Conservation (phyloP, 2,797 vertebrate genomes). For the Sarcoramphus papa region DNA sequence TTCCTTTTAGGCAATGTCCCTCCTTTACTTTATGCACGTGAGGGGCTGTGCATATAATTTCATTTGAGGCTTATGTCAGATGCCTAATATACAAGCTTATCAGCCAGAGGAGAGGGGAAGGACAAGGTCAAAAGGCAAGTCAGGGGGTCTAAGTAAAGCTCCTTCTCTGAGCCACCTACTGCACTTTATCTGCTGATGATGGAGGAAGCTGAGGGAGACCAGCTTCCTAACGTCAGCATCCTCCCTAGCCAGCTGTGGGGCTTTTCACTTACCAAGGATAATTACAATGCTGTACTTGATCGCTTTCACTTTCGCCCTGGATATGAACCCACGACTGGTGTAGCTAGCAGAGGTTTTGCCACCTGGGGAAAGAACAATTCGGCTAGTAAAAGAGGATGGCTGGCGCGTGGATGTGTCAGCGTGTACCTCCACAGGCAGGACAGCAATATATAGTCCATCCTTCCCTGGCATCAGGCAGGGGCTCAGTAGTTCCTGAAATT, state of each 20-base stretch:
- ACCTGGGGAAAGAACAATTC: constrained; percentile 46
- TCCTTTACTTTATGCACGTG: not conserved
- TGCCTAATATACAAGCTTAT: not conserved
- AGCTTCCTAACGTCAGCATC: not conserved
- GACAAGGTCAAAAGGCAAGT: not conserved
- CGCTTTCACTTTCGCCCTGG: constrained; percentile 75
- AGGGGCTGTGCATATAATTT: not conserved
- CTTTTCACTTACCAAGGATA: constrained; percentile 70
- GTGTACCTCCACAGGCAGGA: accelerated
- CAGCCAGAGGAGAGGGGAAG: not conserved
- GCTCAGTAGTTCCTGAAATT: not conserved
- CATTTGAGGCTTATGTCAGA: not conserved
- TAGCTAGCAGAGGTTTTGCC: constrained; percentile 65
- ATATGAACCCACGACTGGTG: constrained; percentile 67
- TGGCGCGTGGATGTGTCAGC: too few species aligned
- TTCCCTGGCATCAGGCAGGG: not conserved
- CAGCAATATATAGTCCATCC: accelerated
- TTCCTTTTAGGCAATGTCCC: not conserved
- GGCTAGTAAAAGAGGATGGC: not conserved
- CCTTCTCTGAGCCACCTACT: not conserved
- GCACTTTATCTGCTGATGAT: not conserved
- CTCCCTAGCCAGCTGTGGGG: not conserved
- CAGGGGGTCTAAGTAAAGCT: not conserved
- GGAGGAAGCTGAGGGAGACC: not conserved
- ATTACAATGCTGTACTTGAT: constrained; percentile 76